Evolutionary conservation across 2,113 vertebrate species (phyloP), one percentile per base, ranked within the genome.

Genomic region (Lagopus muta): DNA sequence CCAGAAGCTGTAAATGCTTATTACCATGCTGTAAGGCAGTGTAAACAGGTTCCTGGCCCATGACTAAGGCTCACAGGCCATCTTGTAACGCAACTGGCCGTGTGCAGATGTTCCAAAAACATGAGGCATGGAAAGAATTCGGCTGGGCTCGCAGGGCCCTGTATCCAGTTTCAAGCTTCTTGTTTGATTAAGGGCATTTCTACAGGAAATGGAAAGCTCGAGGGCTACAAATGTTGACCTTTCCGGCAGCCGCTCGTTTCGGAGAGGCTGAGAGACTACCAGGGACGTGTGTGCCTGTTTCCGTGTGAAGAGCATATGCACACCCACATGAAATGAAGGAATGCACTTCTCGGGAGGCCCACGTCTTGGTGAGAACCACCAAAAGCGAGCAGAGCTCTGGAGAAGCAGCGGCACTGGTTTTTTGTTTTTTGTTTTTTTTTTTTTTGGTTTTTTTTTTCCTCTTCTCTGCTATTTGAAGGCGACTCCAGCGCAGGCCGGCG

Each of bases 371-470:
- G 1, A 73, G 81, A 6, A 21, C 10, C 70, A 30, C 11, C 19
- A n/a, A 0, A 2, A 1, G 27, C 0, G 71, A 55, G 1, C 2
- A 2, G 48, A 57, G 62, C 10, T 34, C 7, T 1, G n/a, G 0
- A 54, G 48, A 3, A 14, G 0, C 0, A 43, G 10, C 18, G 6
- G 24, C 24, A 17, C 13, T 25, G 20, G 38, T 40, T 40, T 11
- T 13, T 40, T 40, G 13, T 13, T 40, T 40, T 40, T 40, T 40
- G 11, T 8, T 30, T 16, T 38, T 38, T 38, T 38, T 38, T 38
- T 30, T 10, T 1, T n/a, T n/a, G n/a, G 8, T 38, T 38, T 38
- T 28, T 16, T 30, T 10, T 1, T 0, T 6, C 3, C 8, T 8
- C 21, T 14, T 16, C 12, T 27, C 6, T 7, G 32, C 43, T 28